Percentiles rank a stretch among this genome's conserved stretches.
Evolutionary conservation across 2,113 vertebrate species (phyloP).

Genomic region (Leptobrachium leishanense): DNA sequence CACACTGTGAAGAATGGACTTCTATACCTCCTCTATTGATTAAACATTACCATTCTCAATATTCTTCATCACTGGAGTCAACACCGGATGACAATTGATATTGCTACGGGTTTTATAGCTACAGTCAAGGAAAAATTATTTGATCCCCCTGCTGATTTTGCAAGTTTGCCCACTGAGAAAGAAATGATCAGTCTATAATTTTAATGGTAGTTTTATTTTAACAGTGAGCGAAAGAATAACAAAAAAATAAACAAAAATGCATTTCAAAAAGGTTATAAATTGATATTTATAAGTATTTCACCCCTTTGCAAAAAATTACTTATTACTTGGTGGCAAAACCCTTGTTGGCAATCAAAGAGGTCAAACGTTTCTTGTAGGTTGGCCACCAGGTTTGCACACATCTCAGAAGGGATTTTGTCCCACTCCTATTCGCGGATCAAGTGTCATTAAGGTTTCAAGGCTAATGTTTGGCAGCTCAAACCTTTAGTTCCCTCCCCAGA

Average conservation of each 20-base stretch:
- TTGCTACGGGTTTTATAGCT: not conserved
- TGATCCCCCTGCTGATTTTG: not conserved
- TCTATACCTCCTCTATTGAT: too few species aligned
- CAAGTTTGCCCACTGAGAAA: not conserved
- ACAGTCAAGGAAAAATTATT: not conserved
- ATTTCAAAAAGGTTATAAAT: not conserved
- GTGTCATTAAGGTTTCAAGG: not conserved
- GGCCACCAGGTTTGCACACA: slow-evolving; percentile 19
- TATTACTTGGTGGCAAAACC: slow-evolving; percentile 14
- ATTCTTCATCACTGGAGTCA: too few species aligned
- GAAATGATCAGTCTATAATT: not conserved
- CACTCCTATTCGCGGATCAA: not conserved
- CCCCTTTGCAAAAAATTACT: not conserved
- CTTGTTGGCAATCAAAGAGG: slow-evolving; percentile 10
- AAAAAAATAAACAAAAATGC: not conserved
- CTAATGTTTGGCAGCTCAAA: slow-evolving; percentile 1
- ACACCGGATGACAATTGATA: too few species aligned
- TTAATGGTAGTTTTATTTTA: not conserved
- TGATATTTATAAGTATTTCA: not conserved
- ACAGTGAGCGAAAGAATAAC: not conserved
- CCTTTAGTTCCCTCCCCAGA: not conserved
- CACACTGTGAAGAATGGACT: too few species aligned
- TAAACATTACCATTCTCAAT: too few species aligned
- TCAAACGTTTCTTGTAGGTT: slow-evolving; percentile 8
- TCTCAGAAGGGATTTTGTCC: slow-evolving; percentile 10